Conservation (phyloP, 2,113 vertebrate genomes). For the Bettongia penicillata region DNA sequence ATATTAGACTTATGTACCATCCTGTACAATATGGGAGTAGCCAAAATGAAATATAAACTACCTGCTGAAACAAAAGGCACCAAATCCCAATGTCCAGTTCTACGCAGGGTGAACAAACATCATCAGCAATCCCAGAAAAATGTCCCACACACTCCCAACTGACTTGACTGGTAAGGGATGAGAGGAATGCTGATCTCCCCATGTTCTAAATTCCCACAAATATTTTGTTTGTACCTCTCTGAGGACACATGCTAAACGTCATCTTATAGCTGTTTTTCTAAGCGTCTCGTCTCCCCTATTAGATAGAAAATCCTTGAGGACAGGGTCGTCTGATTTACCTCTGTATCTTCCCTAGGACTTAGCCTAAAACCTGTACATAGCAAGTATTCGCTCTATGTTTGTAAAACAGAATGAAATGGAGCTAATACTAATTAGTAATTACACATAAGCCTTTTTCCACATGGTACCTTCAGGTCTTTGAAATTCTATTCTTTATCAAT, state of each 20-base stretch:
- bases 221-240: not conserved
- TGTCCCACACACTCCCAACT: too few relatives aligned
- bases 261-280: not conserved
- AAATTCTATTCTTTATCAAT: not conserved
- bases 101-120: too few relatives aligned
- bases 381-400: not conserved
- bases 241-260: not conserved
- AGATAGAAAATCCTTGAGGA: not conserved
- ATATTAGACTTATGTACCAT: too few relatives aligned
- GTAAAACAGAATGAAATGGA: not conserved
- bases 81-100: too few relatives aligned
- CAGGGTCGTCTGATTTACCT: not conserved
- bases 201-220: too few relatives aligned
- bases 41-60: too few relatives aligned
- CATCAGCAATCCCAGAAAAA: too few relatives aligned
- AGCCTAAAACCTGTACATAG: not conserved
- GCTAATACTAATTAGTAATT: not conserved
- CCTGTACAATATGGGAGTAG: too few relatives aligned
- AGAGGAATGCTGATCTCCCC: too few relatives aligned
- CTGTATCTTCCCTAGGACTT: not conserved
- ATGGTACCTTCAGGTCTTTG: not conserved
- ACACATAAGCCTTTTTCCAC: not conserved
- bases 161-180: too few relatives aligned
- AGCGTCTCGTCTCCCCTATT: not conserved
- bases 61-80: too few relatives aligned